Conservation (phyloP, 2,797 vertebrate genomes). For the Brachyalestes nurse region DNA sequence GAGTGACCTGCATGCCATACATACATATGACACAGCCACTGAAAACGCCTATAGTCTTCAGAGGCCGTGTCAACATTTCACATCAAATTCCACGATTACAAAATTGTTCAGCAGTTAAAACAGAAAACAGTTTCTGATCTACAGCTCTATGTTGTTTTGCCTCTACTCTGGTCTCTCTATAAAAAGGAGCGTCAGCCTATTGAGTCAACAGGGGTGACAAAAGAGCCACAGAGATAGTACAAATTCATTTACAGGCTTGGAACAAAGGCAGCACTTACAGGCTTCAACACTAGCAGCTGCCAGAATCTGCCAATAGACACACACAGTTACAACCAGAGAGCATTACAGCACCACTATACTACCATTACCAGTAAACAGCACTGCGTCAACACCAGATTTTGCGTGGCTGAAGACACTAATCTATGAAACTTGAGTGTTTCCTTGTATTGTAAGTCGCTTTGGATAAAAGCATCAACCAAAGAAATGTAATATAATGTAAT, state of each 20-base stretch:
- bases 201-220: slow-evolving; percentile 32
- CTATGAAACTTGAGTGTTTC: too few relatives aligned
- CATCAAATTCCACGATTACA: background rate
- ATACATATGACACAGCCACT: background rate
- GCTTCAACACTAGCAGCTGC: background rate
- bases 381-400: background rate
- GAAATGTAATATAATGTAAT: too few relatives aligned
- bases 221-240: background rate
- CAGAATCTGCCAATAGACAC: slow-evolving; percentile 5
- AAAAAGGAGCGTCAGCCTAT: slow-evolving; percentile 1
- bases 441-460: too few relatives aligned
- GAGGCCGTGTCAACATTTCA: background rate
- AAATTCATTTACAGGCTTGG: background rate
- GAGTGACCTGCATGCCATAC: background rate
- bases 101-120: too few relatives aligned
- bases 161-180: background rate
- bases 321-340: background rate
- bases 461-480: too few relatives aligned
- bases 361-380: background rate
- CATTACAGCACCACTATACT: background rate
- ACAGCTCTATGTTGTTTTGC: background rate
- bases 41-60: background rate
- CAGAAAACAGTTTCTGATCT: background rate
- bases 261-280: background rate
- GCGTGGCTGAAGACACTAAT: background rate